Base-by-base conservation (phyloP, 2,888 invertebrate genomes). In the Elegia similella region DNA sequence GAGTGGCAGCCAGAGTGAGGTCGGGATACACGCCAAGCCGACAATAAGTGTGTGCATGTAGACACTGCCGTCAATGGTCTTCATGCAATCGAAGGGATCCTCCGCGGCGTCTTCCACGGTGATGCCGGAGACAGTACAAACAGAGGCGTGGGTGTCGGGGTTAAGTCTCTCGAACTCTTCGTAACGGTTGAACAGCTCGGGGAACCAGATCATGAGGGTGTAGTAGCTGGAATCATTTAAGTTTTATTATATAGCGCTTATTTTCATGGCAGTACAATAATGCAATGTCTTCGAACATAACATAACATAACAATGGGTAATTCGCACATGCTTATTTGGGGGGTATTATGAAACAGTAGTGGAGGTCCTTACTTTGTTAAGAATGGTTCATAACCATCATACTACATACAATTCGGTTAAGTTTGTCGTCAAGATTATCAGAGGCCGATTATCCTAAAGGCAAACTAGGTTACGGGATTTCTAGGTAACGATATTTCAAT, bases 121-220 rank as follows among this genome's bases (percentile, higher is more conserved):
- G 55, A 95, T 93, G 7, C 95, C 92, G 12, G 95, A 95, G 0
- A 96, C 95, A 70, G 95, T 95, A 78, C 96, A 96, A 7, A 96
- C 95, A 0, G 95, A 95, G 0, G 95, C 95, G 0, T 93, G 92
- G 53, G 93, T 90, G 62, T 93, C 94, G 0, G 95, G 95, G 91
- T 95, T 92, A 1, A 86, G 78, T 29, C 83, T 76, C 75, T 96
- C 96, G 78, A 94, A 96, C 69, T 95, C 94, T 73, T 96, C 95
- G 82, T 96, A 96, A 56, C 97, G 95, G 82, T 94, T 94, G 87
- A 97, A 97, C 70, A 97, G 85, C 82, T 97, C 97, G 12, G 97
- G 97, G 86, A 97, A 97, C 97, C 97, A 98, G 80, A 97, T 94
- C 96, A 97, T 97, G 46, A 97, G 87, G 7, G 97, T 97, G 82